phyloP scores from a whole-genome alignment of 2,888 invertebrate species.

The Pterostichus niger region DNA sequence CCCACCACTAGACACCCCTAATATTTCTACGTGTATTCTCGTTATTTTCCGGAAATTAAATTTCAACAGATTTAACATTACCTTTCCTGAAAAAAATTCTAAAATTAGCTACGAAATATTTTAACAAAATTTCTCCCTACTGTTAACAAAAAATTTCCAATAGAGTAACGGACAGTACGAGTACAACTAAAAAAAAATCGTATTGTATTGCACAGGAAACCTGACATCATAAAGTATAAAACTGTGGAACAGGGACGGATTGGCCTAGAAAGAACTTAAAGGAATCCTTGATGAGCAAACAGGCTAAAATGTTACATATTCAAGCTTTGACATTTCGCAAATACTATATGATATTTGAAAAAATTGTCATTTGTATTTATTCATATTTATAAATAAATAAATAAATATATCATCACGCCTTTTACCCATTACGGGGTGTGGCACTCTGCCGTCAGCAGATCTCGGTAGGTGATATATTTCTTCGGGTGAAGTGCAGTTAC shows the following conservation, averaged over 20 bases:
- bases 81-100: slow-evolving; percentile 45
- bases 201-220: background rate
- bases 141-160: slow-evolving; percentile 33
- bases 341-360: too few species aligned
- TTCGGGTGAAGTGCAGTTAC: too few species aligned
- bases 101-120: slow-evolving; percentile 55
- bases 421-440: too few species aligned
- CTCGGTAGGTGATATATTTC: too few species aligned
- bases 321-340: too few species aligned
- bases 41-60: slow-evolving; percentile 58
- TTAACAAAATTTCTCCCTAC: slow-evolving; percentile 12
- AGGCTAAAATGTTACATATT: too few species aligned
- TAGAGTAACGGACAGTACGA: slow-evolving; percentile 1
- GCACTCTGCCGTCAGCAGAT: too few species aligned
- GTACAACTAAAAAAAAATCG: background rate
- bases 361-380: too few species aligned
- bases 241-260: background rate
- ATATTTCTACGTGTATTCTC: slow-evolving; percentile 38
- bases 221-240: background rate
- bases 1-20: slow-evolving; percentile 13
- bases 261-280: too few species aligned
- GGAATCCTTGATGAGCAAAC: too few species aligned
- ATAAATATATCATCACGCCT: too few species aligned
- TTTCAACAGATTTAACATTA: slow-evolving; percentile 53
- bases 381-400: too few species aligned